Evolutionary conservation across 2,888 invertebrate genomes (phyloP).

Genomic region (Xanthia icteritia): DNA sequence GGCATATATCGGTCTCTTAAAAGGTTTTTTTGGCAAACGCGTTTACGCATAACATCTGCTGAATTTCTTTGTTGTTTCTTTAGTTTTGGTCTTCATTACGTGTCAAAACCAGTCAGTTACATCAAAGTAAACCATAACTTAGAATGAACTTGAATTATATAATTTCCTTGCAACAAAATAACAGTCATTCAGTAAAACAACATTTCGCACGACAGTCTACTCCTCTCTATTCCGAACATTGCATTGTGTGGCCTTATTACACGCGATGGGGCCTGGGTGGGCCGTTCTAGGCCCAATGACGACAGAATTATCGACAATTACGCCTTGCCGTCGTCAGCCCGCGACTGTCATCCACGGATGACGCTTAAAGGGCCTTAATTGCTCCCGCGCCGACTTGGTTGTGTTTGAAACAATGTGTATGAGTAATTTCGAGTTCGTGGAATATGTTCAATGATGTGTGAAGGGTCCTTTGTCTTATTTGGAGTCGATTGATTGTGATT

Average conservation of each 20-base stretch:
- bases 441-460: constrained; percentile 59
- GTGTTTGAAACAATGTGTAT: constrained; percentile 60
- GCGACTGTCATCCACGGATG: constrained; percentile 66
- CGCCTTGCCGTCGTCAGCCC: constrained; percentile 71
- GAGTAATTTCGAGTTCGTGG: constrained; percentile 59
- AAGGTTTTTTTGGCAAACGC: not conserved
- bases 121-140: not conserved
- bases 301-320: constrained; percentile 79
- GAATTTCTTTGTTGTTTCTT: too few relatives aligned
- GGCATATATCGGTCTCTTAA: too few relatives aligned
- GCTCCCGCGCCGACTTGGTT: constrained; percentile 54
- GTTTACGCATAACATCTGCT: too few relatives aligned
- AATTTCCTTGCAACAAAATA: not conserved
- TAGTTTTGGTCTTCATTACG: not conserved
- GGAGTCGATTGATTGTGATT: constrained; percentile 50
- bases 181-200: constrained; percentile 5
- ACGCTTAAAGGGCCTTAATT: constrained; percentile 67
- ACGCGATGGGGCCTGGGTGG: constrained; percentile 70
- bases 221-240: constrained; percentile 37
- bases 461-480: constrained; percentile 54
- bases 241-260: constrained; percentile 61
- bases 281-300: constrained; percentile 65
- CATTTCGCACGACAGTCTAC: constrained; percentile 39
- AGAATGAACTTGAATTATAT: not conserved
- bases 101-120: not conserved